Evolutionary conservation across 2,888 invertebrate species (phyloP).

Genomic region (Aspidiotus destructor): DNA sequence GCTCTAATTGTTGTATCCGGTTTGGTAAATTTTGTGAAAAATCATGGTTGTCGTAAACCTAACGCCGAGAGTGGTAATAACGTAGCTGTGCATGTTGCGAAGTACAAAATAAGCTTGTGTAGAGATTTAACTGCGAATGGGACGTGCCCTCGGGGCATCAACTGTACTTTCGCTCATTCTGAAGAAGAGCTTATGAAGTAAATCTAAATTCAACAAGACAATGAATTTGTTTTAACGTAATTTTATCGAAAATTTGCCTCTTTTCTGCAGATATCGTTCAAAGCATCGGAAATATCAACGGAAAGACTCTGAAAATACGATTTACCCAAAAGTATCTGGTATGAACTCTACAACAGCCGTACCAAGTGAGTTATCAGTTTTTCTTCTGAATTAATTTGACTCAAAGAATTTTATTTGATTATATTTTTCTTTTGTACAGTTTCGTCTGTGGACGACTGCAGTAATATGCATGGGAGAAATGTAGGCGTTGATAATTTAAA

Average conservation of each 20-base stretch:
- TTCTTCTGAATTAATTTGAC: neutral
- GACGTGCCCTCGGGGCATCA: slow-evolving; percentile 73
- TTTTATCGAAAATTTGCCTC: neutral
- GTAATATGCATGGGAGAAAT: slow-evolving; percentile 12
- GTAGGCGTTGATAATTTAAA: slow-evolving; percentile 15
- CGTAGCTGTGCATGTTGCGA: slow-evolving; percentile 29
- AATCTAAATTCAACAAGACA: no score
- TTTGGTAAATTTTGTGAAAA: slow-evolving; percentile 65
- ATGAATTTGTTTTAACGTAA: no score
- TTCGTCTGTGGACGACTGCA: slow-evolving; percentile 21
- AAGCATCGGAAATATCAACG: slow-evolving; percentile 27
- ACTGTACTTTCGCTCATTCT: slow-evolving; percentile 87
- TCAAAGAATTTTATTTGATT: neutral
- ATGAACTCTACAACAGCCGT: no score
- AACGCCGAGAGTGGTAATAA: slow-evolving; percentile 24
- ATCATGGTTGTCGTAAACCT: slow-evolving; percentile 53
- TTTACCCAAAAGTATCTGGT: neutral
- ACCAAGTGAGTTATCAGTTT: no score
- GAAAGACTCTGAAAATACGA: slow-evolving; percentile 18
- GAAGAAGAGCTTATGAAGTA: slow-evolving; percentile 77
- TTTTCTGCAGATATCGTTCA: slow-evolving; percentile 22
- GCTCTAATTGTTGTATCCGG: slow-evolving; percentile 64
- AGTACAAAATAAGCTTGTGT: slow-evolving; percentile 53
- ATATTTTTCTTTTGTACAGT: neutral
- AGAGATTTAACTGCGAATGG: slow-evolving; percentile 69